Base-by-base conservation (phyloP, 2,888 invertebrate species). In the Papilio elwesi region DNA sequence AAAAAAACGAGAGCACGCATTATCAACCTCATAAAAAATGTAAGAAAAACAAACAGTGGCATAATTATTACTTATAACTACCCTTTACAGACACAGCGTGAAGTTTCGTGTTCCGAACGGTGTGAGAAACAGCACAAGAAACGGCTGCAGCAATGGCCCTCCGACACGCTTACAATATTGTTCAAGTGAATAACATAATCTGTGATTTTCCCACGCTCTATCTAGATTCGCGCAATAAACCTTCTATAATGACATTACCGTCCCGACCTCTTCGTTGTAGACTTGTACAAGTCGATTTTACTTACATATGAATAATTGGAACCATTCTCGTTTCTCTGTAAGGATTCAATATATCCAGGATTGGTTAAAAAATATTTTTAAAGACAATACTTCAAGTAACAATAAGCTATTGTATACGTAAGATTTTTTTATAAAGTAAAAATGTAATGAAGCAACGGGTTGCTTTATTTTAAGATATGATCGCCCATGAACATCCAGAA, bases 121-220 rank as follows among this genome's bases (percentile, higher is more conserved):
- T 68, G 68, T 49, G 59, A 15, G 57, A 59, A 68, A 36, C 47
- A 55, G 12, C 36, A 52, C 15, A 68, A 38, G 13, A 36, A 4
- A 26, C 26, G 26, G 1, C 26, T 26, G 8, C 16, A 48, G 8
- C 43, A 15, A 53, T 63, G 26, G 51, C 59, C 36, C n/a, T 59
- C 59, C 59, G 59, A 36, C 48, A 68, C 26, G 49, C 59, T 36
- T 52, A 16, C n/a, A 15, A 38, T 49, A 55, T 73, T 69, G 51
- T 68, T 68, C 68, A 47, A 53, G 38, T 51, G 10, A 43, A 16
- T 73, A 69, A 68, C 69, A 69, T 73, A 69, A 73, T 55, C 4
- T 13, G n/a, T 13, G 43, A 57, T 68, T 55, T 69, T 73, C 73
- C 65, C 73, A 73, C 26, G 65, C 15, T 11, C 43, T 43, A 73